Base-by-base conservation (phyloP, 37 sponge, comb jelly and placozoan species). In the Mnemiopsis leidyi region DNA sequence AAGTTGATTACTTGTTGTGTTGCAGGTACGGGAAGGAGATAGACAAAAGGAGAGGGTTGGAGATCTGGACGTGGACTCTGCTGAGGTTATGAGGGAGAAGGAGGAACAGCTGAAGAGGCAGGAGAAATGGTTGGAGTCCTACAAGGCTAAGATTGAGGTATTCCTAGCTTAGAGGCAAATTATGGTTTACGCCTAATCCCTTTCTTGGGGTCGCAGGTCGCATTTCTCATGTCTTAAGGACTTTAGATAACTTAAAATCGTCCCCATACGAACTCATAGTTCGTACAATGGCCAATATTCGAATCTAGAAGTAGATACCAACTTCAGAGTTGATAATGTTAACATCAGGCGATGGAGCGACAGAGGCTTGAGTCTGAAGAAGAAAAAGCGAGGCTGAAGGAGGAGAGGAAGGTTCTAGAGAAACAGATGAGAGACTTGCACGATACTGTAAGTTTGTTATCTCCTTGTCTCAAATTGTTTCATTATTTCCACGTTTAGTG, bases 81-180 rank as follows among this genome's bases (percentile, higher is more conserved):
- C 61, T 5, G 36, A 38, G 1, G 36, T 85, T 2, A n/a, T 85
- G 16, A 38, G 90, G 30, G 90, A 85, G 30, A 85, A 85, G 61
- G 90, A 85, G 90, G 90, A 85, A 39, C 90, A 85, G 30, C 90
- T 85, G 90, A 38, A 39, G 61, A 85, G 35, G 30, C n/a, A 85
- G 36, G 90, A 85, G 30, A 23, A 39, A 39, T 28, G 32, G 28
- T 1, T 85, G 5, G 90, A 85, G 48, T 39, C 61, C 9, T 85
- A 85, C 90, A 85, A 85, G 48, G 35, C 39, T 26, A 85, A 85
- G 90, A 85, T 85, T n/a, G 90, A 85, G 90, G 90, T 85, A 48
- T 48, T 48, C 61, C 5, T 48, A n/a, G n/a, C n/a, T n/a, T n/a
- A n/a, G n/a, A n/a, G n/a, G n/a, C n/a, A n/a, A n/a, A n/a, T n/a